Conservation (phyloP, 2,113 vertebrate species). For the Paracyprichromis sp. region DNA sequence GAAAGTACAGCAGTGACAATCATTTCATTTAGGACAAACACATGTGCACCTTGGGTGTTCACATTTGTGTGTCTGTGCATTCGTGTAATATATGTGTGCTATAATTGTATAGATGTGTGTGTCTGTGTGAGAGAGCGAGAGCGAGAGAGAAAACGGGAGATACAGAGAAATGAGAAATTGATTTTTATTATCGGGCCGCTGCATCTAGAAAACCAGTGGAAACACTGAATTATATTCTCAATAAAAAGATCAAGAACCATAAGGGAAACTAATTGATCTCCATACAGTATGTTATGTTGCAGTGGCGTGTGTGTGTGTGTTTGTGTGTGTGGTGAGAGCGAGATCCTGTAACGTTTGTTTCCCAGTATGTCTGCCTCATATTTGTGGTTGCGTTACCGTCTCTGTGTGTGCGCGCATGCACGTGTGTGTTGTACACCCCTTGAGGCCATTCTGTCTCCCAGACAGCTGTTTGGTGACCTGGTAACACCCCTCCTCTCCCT, state of each 20-base stretch:
- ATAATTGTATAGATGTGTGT: background rate
- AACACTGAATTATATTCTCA: background rate
- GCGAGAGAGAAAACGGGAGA: background rate
- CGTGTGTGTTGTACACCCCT: slow-evolving; percentile 2
- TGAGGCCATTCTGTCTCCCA: slow-evolving; percentile 22
- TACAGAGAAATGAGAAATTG: background rate
- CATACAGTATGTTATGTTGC: background rate
- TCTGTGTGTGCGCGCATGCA: background rate
- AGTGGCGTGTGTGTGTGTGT: background rate
- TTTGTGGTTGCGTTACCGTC: slow-evolving; percentile 4
- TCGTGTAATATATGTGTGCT: background rate
- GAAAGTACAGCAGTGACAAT: background rate
- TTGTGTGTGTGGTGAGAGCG: background rate
- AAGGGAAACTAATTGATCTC: slow-evolving; percentile 3
- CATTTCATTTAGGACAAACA: background rate
- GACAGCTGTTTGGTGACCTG: slow-evolving; percentile 61
- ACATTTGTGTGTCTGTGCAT: background rate
- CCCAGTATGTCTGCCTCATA: background rate
- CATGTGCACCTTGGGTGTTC: background rate
- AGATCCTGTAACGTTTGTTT: slow-evolving; percentile 1
- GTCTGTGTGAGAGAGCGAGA: background rate
- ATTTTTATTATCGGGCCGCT: slow-evolving; percentile 9
- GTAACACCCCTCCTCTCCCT: slow-evolving; percentile 4
- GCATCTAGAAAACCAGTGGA: background rate
- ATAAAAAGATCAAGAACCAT: background rate